phyloP scores from a whole-genome alignment of 2,113 vertebrate species.

The Dinomys branickii region DNA sequence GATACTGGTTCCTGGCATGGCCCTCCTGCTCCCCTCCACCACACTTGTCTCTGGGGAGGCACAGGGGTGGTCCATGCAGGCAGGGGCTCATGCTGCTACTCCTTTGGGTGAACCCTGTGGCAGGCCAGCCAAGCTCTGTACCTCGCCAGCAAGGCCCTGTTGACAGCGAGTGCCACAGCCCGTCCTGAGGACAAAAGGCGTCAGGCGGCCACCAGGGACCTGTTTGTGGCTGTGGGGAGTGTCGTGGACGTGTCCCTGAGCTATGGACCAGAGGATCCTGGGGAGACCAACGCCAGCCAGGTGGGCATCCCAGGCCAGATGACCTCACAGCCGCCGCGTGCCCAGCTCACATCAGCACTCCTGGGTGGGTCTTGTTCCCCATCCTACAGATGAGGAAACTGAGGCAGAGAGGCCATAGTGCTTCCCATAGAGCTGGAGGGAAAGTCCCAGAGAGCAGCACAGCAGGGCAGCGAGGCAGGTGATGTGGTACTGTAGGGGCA shows the following conservation, averaged over 20 bases:
- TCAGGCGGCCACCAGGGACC: slow-evolving; percentile 84
- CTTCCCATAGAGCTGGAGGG: not conserved
- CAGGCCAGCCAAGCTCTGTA: slow-evolving; percentile 88
- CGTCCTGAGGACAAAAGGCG: slow-evolving; percentile 79
- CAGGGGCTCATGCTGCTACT: not conserved
- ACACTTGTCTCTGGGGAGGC: not conserved
- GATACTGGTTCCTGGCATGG: not conserved
- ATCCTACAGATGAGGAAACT: not conserved
- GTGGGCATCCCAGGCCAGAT: slow-evolving; percentile 58
- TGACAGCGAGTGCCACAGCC: slow-evolving; percentile 78
- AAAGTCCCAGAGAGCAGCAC: not conserved
- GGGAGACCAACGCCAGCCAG: slow-evolving; percentile 56
- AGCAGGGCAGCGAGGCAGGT: not conserved
- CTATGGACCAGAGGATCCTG: slow-evolving; percentile 49
- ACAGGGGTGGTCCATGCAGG: rapidly evolving
- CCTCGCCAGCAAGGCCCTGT: slow-evolving; percentile 89
- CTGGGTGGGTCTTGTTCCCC: not conserved
- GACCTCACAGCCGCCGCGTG: rapidly evolving
- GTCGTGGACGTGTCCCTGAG: slow-evolving; percentile 89
- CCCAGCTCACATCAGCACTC: not conserved
- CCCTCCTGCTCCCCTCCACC: not conserved
- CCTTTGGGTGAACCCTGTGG: slow-evolving; percentile 82
- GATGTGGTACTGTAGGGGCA: not conserved
- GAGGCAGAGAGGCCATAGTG: not conserved
- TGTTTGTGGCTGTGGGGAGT: slow-evolving; percentile 91